phyloP scores from a whole-genome alignment of 2,113 vertebrate genomes.

The Ondatra zibethicus region DNA sequence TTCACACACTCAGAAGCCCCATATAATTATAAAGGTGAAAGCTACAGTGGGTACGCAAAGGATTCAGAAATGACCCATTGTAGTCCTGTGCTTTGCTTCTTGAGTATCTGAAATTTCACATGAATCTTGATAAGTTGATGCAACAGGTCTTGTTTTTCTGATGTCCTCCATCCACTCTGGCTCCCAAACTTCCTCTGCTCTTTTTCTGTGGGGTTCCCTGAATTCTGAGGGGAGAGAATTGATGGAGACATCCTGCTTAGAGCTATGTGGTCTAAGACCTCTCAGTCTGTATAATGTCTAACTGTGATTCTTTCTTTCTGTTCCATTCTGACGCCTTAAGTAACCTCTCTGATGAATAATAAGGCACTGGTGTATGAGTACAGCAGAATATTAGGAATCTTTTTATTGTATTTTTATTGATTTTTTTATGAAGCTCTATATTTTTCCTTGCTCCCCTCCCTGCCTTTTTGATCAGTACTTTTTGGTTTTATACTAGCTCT shows the following conservation, averaged over 20 bases:
- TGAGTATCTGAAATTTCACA: background rate
- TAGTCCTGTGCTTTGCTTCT: background rate
- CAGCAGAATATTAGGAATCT: background rate
- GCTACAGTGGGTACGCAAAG: background rate
- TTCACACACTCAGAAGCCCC: background rate
- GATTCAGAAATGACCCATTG: accelerated
- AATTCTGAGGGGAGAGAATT: background rate
- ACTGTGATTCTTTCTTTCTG: background rate
- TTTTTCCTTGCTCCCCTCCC: too few relatives aligned
- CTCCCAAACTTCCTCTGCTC: background rate
- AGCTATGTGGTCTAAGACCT: background rate
- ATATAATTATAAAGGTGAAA: background rate
- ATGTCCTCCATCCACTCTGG: background rate
- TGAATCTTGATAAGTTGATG: background rate
- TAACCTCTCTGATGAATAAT: background rate
- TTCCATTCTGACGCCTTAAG: background rate
- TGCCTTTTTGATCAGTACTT: background rate
- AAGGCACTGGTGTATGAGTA: background rate
- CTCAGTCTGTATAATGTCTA: background rate
- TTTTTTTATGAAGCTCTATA: too few relatives aligned
- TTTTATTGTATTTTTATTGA: background rate
- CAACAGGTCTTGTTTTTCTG: background rate
- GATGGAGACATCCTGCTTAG: background rate
- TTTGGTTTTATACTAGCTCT: background rate
- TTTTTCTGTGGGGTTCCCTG: background rate